Evolutionary conservation across 2,797 vertebrate species (phyloP), one percentile per base, ranked within the genome.

Genomic region (Chelmon rostratus): DNA sequence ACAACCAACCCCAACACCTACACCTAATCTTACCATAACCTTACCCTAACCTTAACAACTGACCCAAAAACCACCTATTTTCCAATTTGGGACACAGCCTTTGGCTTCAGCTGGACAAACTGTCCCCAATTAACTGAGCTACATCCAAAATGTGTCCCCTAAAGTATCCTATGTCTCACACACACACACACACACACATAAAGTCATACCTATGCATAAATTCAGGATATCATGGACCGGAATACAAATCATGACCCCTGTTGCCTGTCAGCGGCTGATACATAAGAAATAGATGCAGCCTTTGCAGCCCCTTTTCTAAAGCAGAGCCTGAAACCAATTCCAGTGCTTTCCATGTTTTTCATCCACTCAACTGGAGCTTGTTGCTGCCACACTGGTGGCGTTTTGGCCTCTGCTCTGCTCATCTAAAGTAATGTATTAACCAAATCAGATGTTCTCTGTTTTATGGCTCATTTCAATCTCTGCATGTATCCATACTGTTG

Each of bases 181-280:
- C 44, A 42, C 59, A 19, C 53, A 31, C 61, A 56, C 46, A 46
- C 40, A 58, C 64, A 42, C 13, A 9, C 40, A 42, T 9, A 42
- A 42, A 42, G 69, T 82, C 76, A 79, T 86, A 92, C 82, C 73
- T 83, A 81, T 88, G 89, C 84, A 91, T 88, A 83, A 79, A 86
- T 86, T 86, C 68, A 72, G 70, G 19, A 73, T 62, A 35, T 72
- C 50, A 23, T 46, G 44, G 87, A 58, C 40, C 21, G 12, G 88
- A 90, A 93, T 92, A 90, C 81, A 88, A 91, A 92, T 89, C 37
- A 38, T 81, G 86, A 92, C 90, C 90, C 87, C 42, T 28, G 75
- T 75, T 78, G 73, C 64, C 79, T 78, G 84, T 84, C 78, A 63
- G 16, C 0, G 7, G 31, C 73, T 78, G 86, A 89, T 87, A 87